phyloP scores from a whole-genome alignment of 2,113 vertebrate genomes.

The Anguilla japonica region DNA sequence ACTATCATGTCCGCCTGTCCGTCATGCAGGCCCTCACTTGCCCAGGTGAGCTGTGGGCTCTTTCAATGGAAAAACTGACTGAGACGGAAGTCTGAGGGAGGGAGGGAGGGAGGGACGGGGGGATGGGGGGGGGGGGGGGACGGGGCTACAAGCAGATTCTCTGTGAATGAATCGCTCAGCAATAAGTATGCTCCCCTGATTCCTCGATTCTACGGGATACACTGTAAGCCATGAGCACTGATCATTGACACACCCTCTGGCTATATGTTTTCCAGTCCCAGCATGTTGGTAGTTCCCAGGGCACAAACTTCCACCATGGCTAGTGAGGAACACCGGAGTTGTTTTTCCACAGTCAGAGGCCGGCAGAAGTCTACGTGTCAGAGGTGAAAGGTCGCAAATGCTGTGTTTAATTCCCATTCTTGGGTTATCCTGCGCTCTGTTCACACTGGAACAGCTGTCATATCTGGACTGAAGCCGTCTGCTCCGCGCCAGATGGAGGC shows the following conservation, averaged over 20 bases:
- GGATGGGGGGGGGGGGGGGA: neutral
- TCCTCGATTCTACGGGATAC: neutral
- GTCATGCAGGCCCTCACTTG: constrained; percentile 26
- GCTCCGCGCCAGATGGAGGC: neutral
- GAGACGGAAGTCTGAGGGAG: neutral
- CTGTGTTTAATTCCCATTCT: neutral
- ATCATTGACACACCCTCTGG: neutral
- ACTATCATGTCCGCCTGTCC: neutral
- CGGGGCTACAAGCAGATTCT: neutral
- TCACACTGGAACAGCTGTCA: neutral
- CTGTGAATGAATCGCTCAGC: neutral
- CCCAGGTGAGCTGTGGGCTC: constrained; percentile 1
- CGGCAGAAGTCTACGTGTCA: neutral
- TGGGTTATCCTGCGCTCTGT: neutral
- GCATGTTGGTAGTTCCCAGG: neutral
- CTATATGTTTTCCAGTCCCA: neutral
- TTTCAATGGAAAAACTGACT: neutral
- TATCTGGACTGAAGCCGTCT: neutral
- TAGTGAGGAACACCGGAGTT: neutral
- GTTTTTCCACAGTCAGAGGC: neutral
- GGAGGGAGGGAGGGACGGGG: neutral
- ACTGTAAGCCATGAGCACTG: neutral
- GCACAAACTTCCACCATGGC: neutral
- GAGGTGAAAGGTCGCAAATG: neutral
- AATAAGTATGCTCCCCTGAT: neutral